Conservation (phyloP, 2,113 vertebrate genomes). For the Oceanodroma tethys region DNA sequence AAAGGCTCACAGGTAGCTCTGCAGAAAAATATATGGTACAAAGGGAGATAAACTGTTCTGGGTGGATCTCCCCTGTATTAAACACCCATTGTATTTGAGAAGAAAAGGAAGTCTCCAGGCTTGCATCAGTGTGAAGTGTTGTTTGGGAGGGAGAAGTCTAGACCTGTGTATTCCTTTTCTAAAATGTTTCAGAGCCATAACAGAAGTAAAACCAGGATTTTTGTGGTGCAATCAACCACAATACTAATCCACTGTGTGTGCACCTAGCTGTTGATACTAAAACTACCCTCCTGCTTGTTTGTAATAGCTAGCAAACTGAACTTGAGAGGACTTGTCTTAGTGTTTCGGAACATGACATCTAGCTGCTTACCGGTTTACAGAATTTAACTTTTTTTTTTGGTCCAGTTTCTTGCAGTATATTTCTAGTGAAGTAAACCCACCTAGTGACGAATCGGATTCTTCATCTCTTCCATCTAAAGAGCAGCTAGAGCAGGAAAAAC, state of each 20-base stretch:
- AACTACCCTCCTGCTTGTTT: too few species aligned
- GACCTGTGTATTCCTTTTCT: fast-evolving
- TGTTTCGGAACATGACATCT: not conserved
- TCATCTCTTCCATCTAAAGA: conserved; percentile 91
- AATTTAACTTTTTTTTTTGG: not conserved
- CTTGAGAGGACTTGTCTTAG: fast-evolving
- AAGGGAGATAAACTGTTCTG: fast-evolving
- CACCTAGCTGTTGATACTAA: not conserved
- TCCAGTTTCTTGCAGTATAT: conserved; percentile 97
- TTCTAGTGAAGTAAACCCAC: conserved; percentile 88
- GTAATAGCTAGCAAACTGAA: not conserved
- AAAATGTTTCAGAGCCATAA: fast-evolving
- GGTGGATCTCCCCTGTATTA: not conserved
- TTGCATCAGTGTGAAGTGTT: not conserved
- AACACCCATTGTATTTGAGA: fast-evolving
- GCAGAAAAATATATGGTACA: fast-evolving
- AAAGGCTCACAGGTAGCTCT: fast-evolving
- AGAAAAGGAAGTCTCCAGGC: not conserved
- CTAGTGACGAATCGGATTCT: conserved; percentile 85
- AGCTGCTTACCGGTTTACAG: not conserved
- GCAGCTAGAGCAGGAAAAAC: conserved; percentile 94
- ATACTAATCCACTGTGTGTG: fast-evolving
- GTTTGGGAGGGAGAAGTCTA: not conserved
- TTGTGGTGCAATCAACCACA: fast-evolving
- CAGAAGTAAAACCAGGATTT: not conserved